Evolutionary conservation across 2,113 vertebrate species (phyloP).

Genomic region (Xiphias gladius): DNA sequence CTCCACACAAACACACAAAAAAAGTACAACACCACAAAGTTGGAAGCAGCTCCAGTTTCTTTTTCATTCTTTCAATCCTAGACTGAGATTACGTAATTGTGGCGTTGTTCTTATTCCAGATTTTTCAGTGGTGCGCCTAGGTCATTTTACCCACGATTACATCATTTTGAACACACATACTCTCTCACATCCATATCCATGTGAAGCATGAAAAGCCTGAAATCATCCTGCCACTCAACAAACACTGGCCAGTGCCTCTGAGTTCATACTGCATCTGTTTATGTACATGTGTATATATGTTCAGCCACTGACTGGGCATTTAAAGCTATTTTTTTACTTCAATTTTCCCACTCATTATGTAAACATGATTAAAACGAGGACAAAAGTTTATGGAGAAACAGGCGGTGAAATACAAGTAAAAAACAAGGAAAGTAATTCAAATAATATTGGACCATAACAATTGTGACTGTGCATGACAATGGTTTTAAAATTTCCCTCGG

Average conservation of each 20-base stretch:
- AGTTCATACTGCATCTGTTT: not conserved
- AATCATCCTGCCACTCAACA: constrained; percentile 29
- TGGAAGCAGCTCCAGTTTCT: constrained; percentile 4
- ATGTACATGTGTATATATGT: not conserved
- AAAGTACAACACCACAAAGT: not conserved
- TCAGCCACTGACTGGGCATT: not conserved
- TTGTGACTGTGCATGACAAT: not conserved
- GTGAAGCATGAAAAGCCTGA: constrained; percentile 43
- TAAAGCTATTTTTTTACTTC: not conserved
- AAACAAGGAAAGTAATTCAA: not conserved
- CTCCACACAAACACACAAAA: not conserved
- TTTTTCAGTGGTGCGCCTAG: constrained; percentile 23
- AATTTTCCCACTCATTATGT: not conserved
- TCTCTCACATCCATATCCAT: constrained; percentile 27
- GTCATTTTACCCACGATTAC: constrained; percentile 52
- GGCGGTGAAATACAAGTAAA: not conserved
- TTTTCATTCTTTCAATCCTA: constrained; percentile 22
- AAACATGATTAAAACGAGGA: not conserved
- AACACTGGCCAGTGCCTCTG: constrained; percentile 3
- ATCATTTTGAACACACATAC: constrained; percentile 41
- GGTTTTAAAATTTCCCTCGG: not conserved
- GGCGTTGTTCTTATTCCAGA: constrained; percentile 36
- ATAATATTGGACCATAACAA: not conserved
- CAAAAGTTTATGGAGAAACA: not conserved
- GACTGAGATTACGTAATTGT: constrained; percentile 49